phyloP scores from a whole-genome alignment of 2,113 vertebrate genomes.

The Xenopus borealis region DNA sequence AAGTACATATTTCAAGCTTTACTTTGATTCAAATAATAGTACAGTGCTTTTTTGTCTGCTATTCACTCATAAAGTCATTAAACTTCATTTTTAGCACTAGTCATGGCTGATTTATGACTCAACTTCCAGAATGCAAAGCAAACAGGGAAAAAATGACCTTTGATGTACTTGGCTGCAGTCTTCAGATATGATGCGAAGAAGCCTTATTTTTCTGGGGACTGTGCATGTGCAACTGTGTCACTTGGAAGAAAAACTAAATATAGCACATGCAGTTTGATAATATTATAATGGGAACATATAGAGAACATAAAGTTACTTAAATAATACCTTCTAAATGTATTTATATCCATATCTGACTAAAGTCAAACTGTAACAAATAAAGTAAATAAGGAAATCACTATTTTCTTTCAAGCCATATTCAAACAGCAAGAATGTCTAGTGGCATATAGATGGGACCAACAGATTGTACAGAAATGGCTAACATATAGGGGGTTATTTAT shows the following conservation, averaged over 20 bases:
- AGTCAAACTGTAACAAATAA: too few species aligned
- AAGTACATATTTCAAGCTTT: neutral
- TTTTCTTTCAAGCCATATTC: too few species aligned
- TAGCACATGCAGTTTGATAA: neutral
- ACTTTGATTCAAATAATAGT: neutral
- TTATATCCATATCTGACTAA: too few species aligned
- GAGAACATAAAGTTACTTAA: too few species aligned
- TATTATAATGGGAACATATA: too few species aligned
- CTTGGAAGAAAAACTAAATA: slow-evolving; percentile 38
- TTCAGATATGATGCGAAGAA: slow-evolving; percentile 13
- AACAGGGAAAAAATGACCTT: slow-evolving; percentile 37
- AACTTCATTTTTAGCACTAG: slow-evolving; percentile 32
- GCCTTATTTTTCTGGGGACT: neutral
- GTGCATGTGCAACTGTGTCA: slow-evolving; percentile 11
- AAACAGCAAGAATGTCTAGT: too few species aligned
- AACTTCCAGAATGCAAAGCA: slow-evolving; percentile 28
- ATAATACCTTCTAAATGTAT: too few species aligned
- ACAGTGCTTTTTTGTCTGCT: neutral
- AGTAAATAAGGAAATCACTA: too few species aligned
- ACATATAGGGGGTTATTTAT: too few species aligned
- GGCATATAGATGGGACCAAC: too few species aligned
- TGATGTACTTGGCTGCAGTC: slow-evolving; percentile 27
- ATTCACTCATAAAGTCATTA: slow-evolving; percentile 2
- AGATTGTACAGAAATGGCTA: too few species aligned
- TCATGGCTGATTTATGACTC: slow-evolving; percentile 29